These are phyloP conservation scores for Aphelenchoides bicaudatus DNA, from an alignment of 2,888 invertebrate species.

Conservation along the genomic window DNA sequence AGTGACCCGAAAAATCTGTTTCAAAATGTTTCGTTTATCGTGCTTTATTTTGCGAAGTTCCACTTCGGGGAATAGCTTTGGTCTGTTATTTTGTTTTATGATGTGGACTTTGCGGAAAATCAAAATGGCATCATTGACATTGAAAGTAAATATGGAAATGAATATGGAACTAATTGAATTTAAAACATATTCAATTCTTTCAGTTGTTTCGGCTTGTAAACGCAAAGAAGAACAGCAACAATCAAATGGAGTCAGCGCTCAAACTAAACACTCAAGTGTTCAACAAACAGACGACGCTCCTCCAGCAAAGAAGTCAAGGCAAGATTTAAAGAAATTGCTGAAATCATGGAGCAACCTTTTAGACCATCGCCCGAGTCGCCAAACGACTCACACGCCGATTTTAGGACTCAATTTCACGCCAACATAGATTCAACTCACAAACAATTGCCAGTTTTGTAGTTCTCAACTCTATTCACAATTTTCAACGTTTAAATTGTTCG, in stretches of 20 bases:
- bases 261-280: background rate
- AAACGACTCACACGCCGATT: too few species aligned
- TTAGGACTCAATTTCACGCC: too few species aligned
- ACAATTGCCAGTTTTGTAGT: too few species aligned
- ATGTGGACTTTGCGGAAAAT: background rate
- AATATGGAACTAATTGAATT: too few species aligned
- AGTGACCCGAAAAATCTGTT: background rate
- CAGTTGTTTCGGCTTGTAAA: conserved; percentile 53
- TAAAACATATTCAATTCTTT: conserved; percentile 7
- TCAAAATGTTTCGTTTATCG: conserved; percentile 5
- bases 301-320: conserved; percentile 20
- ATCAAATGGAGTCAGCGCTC: conserved; percentile 10
- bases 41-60: conserved; percentile 2
- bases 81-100: background rate
- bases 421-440: too few species aligned
- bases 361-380: too few species aligned
- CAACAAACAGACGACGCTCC: background rate
- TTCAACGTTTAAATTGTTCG: too few species aligned
- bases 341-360: too few species aligned
- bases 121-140: background rate
- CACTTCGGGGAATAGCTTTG: background rate
- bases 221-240: conserved; percentile 55
- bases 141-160: conserved; percentile 10
- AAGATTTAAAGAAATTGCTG: conserved; percentile 29
- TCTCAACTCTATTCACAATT: too few species aligned